Base-by-base conservation (phyloP, 1,140 invertebrate species). In the Helicorthomorpha holstii region DNA sequence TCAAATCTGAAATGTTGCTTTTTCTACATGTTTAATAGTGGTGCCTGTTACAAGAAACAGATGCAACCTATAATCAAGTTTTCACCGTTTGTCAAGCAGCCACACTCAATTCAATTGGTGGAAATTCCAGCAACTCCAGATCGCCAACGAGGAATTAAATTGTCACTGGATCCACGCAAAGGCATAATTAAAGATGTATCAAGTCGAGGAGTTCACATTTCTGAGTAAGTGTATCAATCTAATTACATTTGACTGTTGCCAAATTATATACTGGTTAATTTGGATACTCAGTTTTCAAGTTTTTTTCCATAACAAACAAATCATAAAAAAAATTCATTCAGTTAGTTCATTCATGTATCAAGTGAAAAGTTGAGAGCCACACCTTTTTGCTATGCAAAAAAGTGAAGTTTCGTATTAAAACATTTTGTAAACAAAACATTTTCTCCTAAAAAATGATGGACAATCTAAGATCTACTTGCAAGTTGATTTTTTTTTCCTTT, bases 101-200 rank as follows among this genome's bases (percentile, higher is more conserved):
- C 80, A 51, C 83, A 86, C 63, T 85, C 81, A 29, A 87, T 86
- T 53, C 75, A 82, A 51, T 66, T 88, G 29, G 79, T 88, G 1
- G 82, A 86, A 62, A 79, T 86, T 56, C 81, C 82, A 48, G 59
- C 65, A 3, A 63, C 61, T 16, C 68, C 66, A 12, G 73, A 71
- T 64, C 72, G 60, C 58, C 57, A 58, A 50, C 66, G 74, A 57
- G 72, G 72, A 55, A 78, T 80, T 41, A 79, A 78, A 68, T 61
- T 79, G 41, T 72, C 70, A 3, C 58, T 74, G 44, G 74, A 78
- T 60, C 64, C 69, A 52, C 63, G 68, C 49, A 58, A 60, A 50
- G 55, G 61, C 29, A 46, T 52, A 27, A 47, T 44, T 41, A 41
- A 52, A 27, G 57, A 52, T 52, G 47, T 58, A 34, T 41, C 43